Conservation (phyloP, 2,797 vertebrate species). For the Sebastolobus altivelis region DNA sequence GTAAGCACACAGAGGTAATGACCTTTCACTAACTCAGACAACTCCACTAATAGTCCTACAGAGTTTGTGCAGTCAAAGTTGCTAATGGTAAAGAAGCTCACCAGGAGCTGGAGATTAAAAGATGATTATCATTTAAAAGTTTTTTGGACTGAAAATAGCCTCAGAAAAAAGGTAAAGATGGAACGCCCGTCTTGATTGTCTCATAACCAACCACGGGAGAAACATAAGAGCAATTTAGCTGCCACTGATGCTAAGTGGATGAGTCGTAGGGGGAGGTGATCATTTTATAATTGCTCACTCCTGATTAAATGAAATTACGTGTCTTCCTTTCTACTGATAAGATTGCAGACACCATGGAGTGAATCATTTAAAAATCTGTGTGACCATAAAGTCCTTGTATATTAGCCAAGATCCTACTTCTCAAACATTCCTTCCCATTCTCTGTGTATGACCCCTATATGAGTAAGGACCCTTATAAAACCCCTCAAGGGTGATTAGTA, state of each 20-base stretch:
- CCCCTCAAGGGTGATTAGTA: not conserved
- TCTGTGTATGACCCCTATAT: not conserved
- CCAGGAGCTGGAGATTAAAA: slow-evolving; percentile 46
- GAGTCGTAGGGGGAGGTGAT: slow-evolving; percentile 39
- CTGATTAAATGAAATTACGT: slow-evolving; percentile 57
- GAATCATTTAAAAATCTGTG: slow-evolving; percentile 35
- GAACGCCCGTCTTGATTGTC: slow-evolving; percentile 6
- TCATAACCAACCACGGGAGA: slow-evolving; percentile 17
- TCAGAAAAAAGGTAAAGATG: slow-evolving; percentile 29
- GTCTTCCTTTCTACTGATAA: slow-evolving; percentile 56
- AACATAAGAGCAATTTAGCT: slow-evolving; percentile 42
- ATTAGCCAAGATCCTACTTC: slow-evolving; percentile 22
- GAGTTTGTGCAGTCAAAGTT: slow-evolving; percentile 46
- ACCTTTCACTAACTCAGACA: slow-evolving; percentile 52
- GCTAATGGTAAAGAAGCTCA: slow-evolving; percentile 60
- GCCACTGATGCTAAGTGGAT: slow-evolving; percentile 45
- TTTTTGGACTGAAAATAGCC: slow-evolving; percentile 37
- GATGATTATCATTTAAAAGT: slow-evolving; percentile 36
- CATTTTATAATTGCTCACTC: slow-evolving; percentile 58
- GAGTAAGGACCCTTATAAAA: not conserved
- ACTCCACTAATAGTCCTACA: slow-evolving; percentile 50
- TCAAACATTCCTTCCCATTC: not conserved
- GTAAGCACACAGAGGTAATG: slow-evolving; percentile 63
- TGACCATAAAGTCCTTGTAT: slow-evolving; percentile 39
- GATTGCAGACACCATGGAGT: slow-evolving; percentile 37